phyloP scores from a whole-genome alignment of 2,797 vertebrate species.

The Pyrocephalus nanus region DNA sequence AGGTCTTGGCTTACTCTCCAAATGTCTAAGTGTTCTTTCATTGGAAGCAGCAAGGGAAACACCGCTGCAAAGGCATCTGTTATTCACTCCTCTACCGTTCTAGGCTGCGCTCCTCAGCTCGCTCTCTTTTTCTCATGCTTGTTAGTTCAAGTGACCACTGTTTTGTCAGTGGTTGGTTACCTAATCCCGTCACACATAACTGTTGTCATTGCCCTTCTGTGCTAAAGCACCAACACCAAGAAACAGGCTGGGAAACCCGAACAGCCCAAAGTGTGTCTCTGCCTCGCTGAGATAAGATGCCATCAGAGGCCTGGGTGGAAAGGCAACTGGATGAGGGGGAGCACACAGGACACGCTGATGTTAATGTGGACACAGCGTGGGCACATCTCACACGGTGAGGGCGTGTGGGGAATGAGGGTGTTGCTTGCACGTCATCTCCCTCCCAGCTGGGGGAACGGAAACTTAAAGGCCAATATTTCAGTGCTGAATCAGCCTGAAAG shows the following conservation, averaged over 20 bases:
- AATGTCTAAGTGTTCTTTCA: not conserved
- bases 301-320: not conserved
- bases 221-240: not conserved
- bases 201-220: not conserved
- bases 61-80: not conserved
- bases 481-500: not conserved
- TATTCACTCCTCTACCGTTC: not conserved
- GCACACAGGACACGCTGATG: fast-evolving
- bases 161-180: not conserved
- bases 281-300: not conserved
- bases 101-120: not conserved
- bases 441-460: not conserved
- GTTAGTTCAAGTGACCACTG: not conserved
- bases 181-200: not conserved
- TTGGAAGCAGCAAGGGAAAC: not conserved
- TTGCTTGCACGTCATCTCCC: not conserved
- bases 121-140: not conserved
- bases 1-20: not conserved
- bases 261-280: not conserved
- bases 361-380: not conserved
- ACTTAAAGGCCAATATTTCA: not conserved
- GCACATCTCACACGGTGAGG: not conserved
- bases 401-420: fast-evolving
- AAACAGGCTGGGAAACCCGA: not conserved
- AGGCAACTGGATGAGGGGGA: not conserved